phyloP scores from a whole-genome alignment of 2,797 vertebrate species.

The Leuciscus waleckii region DNA sequence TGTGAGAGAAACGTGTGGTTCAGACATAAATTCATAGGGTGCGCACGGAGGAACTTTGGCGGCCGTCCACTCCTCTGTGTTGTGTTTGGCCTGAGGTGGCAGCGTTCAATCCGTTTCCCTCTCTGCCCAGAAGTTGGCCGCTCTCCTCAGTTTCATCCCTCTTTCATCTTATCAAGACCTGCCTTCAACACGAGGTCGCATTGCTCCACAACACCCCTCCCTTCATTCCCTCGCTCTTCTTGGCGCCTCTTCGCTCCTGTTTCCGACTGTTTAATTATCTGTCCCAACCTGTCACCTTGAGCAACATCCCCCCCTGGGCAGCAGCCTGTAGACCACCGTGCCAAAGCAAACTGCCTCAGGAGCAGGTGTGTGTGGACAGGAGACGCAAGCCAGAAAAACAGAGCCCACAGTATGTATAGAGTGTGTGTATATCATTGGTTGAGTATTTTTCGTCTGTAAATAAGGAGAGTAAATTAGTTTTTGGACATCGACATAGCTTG shows the following conservation, averaged over 20 bases:
- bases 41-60: conserved; percentile 50
- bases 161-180: conserved; percentile 65
- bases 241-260: conserved; percentile 18
- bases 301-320: conserved; percentile 30
- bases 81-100: conserved; percentile 57
- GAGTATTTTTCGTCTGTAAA: conserved; percentile 51
- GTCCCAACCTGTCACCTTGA: conserved; percentile 46
- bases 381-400: conserved; percentile 47
- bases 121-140: conserved; percentile 48
- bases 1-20: conserved; percentile 31
- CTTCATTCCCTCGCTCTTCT: conserved; percentile 20
- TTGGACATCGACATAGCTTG: conserved; percentile 42
- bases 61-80: conserved; percentile 37
- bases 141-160: conserved; percentile 45
- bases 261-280: conserved; percentile 56
- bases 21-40: conserved; percentile 54
- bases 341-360: conserved; percentile 58
- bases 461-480: conserved; percentile 46
- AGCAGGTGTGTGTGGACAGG: conserved; percentile 47
- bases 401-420: conserved; percentile 11
- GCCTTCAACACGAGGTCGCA: conserved; percentile 46
- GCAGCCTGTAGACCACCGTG: conserved; percentile 12
- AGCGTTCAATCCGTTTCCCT: conserved; percentile 20
- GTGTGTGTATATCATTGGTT: conserved; percentile 20
- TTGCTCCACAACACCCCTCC: conserved; percentile 11